Base-by-base conservation (phyloP, 2,797 vertebrate species). In the Sternarchorhynchus goeldii region DNA sequence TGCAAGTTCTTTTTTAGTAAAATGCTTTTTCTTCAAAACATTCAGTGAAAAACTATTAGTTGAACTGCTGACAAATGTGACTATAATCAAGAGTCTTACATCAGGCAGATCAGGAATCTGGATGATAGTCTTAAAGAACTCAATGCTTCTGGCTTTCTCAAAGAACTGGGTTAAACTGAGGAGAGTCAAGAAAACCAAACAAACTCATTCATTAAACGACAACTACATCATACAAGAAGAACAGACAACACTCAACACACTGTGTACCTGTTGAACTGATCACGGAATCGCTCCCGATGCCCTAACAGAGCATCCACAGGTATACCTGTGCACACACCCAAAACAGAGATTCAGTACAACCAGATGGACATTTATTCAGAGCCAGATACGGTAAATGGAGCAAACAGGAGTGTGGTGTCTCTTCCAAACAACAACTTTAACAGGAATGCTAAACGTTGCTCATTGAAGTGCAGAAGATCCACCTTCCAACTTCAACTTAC, bases 91-190 rank as follows among this genome's bases (percentile, higher is more conserved):
- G 57, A 31, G 41, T 67, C 93, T 94, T 84, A 99, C 97, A 88
- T 97, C 95, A 0, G 98, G 96, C 78, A 99, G 93, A 80, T 99
- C 96, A 0, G 97, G 97, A 86, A 99, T 98, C 93, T 95, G 96
- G 85, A 99, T 96, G 70, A 96, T 83, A 0, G 90, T 92, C 87
- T 99, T 98, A 82, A 99, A 99, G 89, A 97, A 99, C 87, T 99
- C 97, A 1, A 95, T 94, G 85, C 98, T 96, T 90, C 96, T 94
- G 87, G 96, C 97, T 88, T 95, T 93, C 86, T 96, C 92, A 85
- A 97, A 98, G 78, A 99, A 95, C 85, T 96, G 93, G 34, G 95
- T 94, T 86, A 99, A 91, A 88, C 98, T 99, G 87, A 31, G 50
- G 68, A 57, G 80, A 12, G 70, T 81, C 36, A 70, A 73, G 31